Conservation (phyloP, 2,113 vertebrate species). For the Oophaga pumilio region DNA sequence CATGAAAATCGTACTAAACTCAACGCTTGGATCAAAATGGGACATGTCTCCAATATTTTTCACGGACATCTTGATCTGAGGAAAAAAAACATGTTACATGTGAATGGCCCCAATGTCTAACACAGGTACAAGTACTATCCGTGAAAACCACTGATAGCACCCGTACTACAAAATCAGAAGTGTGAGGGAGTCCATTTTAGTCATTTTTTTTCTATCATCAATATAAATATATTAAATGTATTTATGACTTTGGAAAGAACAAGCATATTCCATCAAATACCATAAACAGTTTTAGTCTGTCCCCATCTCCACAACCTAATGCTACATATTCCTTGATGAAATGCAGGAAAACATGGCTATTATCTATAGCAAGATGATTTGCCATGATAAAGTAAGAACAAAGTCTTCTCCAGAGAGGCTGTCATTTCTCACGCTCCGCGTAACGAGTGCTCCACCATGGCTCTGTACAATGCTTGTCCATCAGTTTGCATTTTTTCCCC, state of each 20-base stretch:
- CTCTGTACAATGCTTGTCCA: conserved; percentile 8
- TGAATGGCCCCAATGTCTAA: too few species aligned
- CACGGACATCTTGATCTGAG: too few species aligned
- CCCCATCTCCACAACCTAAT: neutral
- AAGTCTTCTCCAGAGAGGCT: neutral
- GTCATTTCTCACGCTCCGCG: conserved; percentile 16
- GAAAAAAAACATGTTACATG: too few species aligned
- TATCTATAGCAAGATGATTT: conserved; percentile 2
- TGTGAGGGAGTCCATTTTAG: too few species aligned
- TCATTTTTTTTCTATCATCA: too few species aligned
- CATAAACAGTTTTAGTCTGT: neutral
- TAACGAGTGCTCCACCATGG: neutral
- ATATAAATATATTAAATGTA: too few species aligned
- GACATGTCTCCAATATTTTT: too few species aligned
- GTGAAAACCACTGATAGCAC: too few species aligned
- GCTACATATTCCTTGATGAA: neutral
- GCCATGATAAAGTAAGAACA: neutral
- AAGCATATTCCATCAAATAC: neutral
- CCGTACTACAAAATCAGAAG: too few species aligned
- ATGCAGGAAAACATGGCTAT: neutral
- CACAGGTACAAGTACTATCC: too few species aligned
- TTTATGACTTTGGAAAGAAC: neutral
- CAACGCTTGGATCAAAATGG: too few species aligned
- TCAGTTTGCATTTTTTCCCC: conserved; percentile 49
- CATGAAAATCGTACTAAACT: too few species aligned